These are phyloP conservation scores for Gerris lacustris DNA, from an alignment of 2,888 invertebrate species.

Conservation along the genomic window DNA sequence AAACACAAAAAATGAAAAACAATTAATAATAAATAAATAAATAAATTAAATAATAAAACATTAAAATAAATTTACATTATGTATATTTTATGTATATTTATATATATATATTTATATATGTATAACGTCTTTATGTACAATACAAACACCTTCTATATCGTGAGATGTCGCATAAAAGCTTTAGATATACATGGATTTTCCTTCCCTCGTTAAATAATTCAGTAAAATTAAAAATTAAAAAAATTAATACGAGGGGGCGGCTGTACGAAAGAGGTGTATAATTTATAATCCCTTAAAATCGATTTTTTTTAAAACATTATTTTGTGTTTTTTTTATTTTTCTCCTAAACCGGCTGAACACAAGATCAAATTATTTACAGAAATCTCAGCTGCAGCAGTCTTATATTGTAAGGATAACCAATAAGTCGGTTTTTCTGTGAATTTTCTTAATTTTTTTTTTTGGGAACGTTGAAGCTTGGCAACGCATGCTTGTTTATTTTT, in stretches of 20 bases:
- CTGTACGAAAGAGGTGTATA: background rate
- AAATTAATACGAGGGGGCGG: too few species aligned
- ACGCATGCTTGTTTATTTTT: background rate
- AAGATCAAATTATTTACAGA: slow-evolving; percentile 8
- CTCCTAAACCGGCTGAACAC: slow-evolving; percentile 5
- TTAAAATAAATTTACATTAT: slow-evolving; percentile 16
- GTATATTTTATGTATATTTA: slow-evolving; percentile 8
- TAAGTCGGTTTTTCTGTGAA: background rate
- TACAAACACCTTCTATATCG: background rate
- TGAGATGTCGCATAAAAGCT: background rate
- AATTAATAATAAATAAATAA: slow-evolving; percentile 12
- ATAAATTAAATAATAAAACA: slow-evolving; percentile 14
- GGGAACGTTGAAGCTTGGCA: background rate
- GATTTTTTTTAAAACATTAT: background rate
- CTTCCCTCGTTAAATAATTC: background rate
- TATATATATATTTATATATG: slow-evolving; percentile 17
- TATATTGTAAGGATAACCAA: slow-evolving; percentile 4
- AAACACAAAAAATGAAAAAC: background rate
- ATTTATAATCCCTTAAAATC: background rate
- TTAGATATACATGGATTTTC: background rate
- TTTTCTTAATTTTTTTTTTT: background rate
- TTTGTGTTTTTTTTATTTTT: background rate
- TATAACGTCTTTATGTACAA: slow-evolving; percentile 1
- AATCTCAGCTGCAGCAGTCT: slow-evolving; percentile 7
- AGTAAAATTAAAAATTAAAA: background rate